Percentiles rank a stretch among this genome's conserved stretches.
phyloP scores from a whole-genome alignment of 2,113 vertebrate genomes.

The Sus scrofa region T2T-Sscrofa CM000820.6:43012501-43013000 shows the following conservation, averaged over 20 bases:
- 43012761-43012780: constrained; percentile 83
- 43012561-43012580: neutral
- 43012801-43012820: constrained; percentile 85
- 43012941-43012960: constrained; percentile 81
- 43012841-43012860: constrained; percentile 87
- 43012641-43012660: constrained; percentile 22
- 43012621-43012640: neutral
- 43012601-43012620: constrained; percentile 1
- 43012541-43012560: neutral
- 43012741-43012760: constrained; percentile 86
- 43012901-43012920: constrained; percentile 89
- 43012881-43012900: constrained; percentile 91
- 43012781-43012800: constrained; percentile 87
- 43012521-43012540: neutral
- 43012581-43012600: neutral
- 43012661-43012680: constrained; percentile 31
- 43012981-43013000: constrained; percentile 72
- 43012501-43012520: neutral
- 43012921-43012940: constrained; percentile 79
- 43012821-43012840: constrained; percentile 86
- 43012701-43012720: constrained; percentile 43
- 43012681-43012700: constrained; percentile 32
- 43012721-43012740: constrained; percentile 71
- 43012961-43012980: constrained; percentile 78
- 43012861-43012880: constrained; percentile 88